A percentile compares a stretch with the other conserved stretches of the same genome.
These are phyloP conservation scores for Macroteleia sp. DNA, from an alignment of 2,888 invertebrate genomes.

Conservation along the genomic window DNA sequence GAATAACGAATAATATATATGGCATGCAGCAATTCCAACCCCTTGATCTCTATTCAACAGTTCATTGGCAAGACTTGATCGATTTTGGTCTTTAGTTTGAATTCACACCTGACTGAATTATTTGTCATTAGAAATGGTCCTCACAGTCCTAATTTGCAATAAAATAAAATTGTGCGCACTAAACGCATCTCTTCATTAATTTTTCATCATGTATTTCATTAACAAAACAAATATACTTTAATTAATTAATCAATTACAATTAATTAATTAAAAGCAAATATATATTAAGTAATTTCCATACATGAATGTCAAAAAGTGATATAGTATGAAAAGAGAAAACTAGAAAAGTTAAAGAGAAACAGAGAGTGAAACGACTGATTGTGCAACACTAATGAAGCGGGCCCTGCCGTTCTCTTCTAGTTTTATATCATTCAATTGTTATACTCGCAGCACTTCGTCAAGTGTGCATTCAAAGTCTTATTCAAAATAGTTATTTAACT, in stretches of 20 bases:
- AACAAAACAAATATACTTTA: constrained; percentile 12
- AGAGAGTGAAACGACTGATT: constrained; percentile 37
- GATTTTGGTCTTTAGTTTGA: constrained; percentile 48
- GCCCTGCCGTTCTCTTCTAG: constrained; percentile 15
- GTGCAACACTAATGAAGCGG: constrained; percentile 39
- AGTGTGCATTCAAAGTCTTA: constrained; percentile 62
- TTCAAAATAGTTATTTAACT: constrained; percentile 15
- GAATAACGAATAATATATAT: constrained; percentile 49
- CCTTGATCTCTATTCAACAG: constrained; percentile 21
- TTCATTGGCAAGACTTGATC: constrained; percentile 17
- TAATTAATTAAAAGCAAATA: no score
- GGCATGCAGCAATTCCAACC: constrained; percentile 52
- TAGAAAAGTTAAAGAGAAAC: constrained; percentile 54
- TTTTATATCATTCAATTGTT: constrained; percentile 12
- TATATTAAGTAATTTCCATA: no score
- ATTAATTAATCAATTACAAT: no score
- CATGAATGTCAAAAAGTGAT: constrained; percentile 41
- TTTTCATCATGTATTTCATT: constrained; percentile 12
- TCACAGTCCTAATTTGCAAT: constrained; percentile 78
- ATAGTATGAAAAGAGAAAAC: constrained; percentile 50
- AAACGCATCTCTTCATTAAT: no score
- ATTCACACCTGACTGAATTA: constrained; percentile 65
- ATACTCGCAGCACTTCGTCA: constrained; percentile 59
- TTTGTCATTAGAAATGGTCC: constrained; percentile 79
- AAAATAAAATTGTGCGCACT: constrained; percentile 3